phyloP scores from a whole-genome alignment of 2,888 invertebrate genomes.

The Charanyca ferruginea region DNA sequence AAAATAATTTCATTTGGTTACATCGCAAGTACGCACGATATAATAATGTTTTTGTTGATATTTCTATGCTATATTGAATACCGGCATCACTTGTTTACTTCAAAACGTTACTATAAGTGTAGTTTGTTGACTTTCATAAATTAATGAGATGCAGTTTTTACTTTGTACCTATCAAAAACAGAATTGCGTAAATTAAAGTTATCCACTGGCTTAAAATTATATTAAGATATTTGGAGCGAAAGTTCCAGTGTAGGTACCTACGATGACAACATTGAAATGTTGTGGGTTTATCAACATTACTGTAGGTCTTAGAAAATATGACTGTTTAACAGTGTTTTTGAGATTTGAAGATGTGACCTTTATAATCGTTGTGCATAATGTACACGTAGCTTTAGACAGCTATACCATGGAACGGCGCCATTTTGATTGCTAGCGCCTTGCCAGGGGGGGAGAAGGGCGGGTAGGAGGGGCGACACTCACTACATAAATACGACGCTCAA shows the following conservation, averaged over 20 bases:
- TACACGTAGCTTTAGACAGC: slow-evolving; percentile 82
- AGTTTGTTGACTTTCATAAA: slow-evolving; percentile 10
- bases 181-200: slow-evolving; percentile 1
- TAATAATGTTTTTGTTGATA: slow-evolving; percentile 56
- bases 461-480: slow-evolving; percentile 75
- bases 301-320: slow-evolving; percentile 21
- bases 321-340: slow-evolving; percentile 34
- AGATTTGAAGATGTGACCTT: slow-evolving; percentile 67
- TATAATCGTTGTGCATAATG: slow-evolving; percentile 72
- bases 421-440: slow-evolving; percentile 88
- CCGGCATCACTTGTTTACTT: slow-evolving; percentile 82
- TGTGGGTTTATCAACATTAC: slow-evolving; percentile 52
- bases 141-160: slow-evolving; percentile 39
- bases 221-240: slow-evolving; percentile 47
- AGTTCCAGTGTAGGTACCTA: slow-evolving; percentile 30
- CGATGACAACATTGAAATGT: slow-evolving; percentile 37
- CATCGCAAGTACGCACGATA: neutral
- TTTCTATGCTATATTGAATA: slow-evolving; percentile 48
- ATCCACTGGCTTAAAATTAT: slow-evolving; percentile 12
- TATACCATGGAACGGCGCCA: slow-evolving; percentile 86
- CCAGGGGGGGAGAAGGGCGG: slow-evolving; percentile 80
- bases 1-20: slow-evolving; percentile 16
- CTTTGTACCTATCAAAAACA: neutral
- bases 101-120: slow-evolving; percentile 12
- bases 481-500: slow-evolving; percentile 83